phyloP scores from a whole-genome alignment of 2,797 vertebrate species.

The Huso huso region DNA sequence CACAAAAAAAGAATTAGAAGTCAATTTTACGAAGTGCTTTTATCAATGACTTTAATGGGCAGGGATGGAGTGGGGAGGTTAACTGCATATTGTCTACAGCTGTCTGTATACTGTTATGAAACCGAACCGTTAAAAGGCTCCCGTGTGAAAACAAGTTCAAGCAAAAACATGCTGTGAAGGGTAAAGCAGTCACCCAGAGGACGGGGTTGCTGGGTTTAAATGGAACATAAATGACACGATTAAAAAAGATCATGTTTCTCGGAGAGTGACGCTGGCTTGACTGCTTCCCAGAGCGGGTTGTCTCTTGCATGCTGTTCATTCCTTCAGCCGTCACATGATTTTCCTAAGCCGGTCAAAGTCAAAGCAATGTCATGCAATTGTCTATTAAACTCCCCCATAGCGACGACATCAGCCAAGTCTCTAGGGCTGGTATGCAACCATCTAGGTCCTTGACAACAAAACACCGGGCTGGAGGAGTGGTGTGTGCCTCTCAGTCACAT shows the following conservation, averaged over 20 bases:
- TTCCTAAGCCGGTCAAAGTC: constrained; percentile 24
- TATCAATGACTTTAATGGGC: not conserved
- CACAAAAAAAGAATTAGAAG: too few relatives aligned
- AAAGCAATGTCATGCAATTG: constrained; percentile 29
- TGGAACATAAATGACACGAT: not conserved
- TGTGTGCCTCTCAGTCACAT: constrained; percentile 1
- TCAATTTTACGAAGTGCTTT: not conserved
- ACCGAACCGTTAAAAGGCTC: constrained; percentile 1
- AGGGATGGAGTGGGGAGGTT: not conserved
- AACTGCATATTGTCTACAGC: not conserved
- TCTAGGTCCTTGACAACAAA: constrained; percentile 23
- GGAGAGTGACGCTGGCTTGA: constrained; percentile 7
- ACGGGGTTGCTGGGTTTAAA: constrained; percentile 29
- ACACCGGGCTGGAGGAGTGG: not conserved
- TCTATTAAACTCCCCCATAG: not conserved
- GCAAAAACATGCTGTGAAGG: not conserved
- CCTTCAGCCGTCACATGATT: constrained; percentile 28
- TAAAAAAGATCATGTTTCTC: constrained; percentile 22
- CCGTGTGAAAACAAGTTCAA: not conserved
- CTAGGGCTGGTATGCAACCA: constrained; percentile 46
- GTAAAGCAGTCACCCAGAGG: constrained; percentile 14
- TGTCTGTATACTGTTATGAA: constrained; percentile 1
- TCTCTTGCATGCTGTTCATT: constrained; percentile 21
- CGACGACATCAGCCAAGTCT: constrained; percentile 23
- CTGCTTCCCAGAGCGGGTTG: not conserved